Evolutionary conservation across 2,797 vertebrate genomes (phyloP).

Genomic region (Salarias fasciatus): DNA sequence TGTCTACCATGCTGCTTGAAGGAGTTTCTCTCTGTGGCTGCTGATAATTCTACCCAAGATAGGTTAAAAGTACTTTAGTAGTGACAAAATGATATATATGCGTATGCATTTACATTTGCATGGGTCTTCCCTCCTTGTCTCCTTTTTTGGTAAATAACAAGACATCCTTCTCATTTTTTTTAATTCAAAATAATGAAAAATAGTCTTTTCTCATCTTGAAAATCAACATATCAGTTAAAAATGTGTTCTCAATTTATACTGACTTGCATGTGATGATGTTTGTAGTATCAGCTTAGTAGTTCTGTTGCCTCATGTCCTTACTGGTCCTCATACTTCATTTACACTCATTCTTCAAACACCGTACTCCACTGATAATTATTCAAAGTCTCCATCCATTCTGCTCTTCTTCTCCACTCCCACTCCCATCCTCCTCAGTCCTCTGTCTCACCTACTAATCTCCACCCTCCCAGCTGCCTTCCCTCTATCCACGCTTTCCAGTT

Average conservation of each 20-base stretch:
- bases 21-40: constrained; percentile 16
- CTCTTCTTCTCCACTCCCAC: constrained; percentile 4
- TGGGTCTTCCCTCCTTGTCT: constrained; percentile 12
- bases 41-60: constrained; percentile 24
- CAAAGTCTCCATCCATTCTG: constrained; percentile 11
- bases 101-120: constrained; percentile 7
- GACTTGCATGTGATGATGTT: too few relatives aligned
- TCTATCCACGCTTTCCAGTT: constrained; percentile 2
- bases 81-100: too few relatives aligned
- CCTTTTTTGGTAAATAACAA: constrained; percentile 16
- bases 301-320: neutral
- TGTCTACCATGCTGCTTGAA: constrained; percentile 18
- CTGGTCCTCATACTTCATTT: constrained; percentile 23
- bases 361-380: constrained; percentile 18
- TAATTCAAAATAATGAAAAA: too few relatives aligned
- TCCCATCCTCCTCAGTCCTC: neutral
- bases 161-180: neutral
- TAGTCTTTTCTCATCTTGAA: too few relatives aligned
- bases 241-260: too few relatives aligned
- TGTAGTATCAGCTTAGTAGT: too few relatives aligned
- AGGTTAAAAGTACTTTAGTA: constrained; percentile 28
- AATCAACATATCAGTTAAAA: too few relatives aligned
- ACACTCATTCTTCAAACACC: constrained; percentile 24
- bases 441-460: constrained; percentile 5
- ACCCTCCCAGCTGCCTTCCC: constrained; percentile 1